These are phyloP conservation scores for Drymodes brunneopygia DNA, from an alignment of 2,113 vertebrate species.

Conservation along the genomic window DNA sequence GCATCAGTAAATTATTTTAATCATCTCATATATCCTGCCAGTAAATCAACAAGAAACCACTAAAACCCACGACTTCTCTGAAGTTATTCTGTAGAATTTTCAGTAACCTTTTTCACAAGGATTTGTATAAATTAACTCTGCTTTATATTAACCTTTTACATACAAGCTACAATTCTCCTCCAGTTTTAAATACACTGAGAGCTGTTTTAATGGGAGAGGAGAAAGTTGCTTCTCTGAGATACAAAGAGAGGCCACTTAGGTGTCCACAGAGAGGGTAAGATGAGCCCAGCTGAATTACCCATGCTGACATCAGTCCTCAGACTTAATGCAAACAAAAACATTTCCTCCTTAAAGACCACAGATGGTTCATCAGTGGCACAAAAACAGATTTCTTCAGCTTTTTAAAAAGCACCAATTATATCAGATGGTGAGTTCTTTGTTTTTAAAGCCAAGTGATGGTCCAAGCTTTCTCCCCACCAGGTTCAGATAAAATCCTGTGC, in stretches of 20 bases:
- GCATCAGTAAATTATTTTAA: background rate
- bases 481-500: background rate
- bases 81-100: background rate
- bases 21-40: background rate
- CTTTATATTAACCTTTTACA: background rate
- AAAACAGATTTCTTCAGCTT: background rate
- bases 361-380: background rate
- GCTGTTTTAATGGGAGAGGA: background rate
- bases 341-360: background rate
- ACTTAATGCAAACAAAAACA: conserved; percentile 7
- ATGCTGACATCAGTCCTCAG: conserved; percentile 30
- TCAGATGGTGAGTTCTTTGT: background rate
- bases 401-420: background rate
- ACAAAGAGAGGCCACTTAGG: background rate
- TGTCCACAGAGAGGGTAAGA: background rate
- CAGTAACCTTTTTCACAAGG: background rate
- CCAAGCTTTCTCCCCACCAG: background rate
- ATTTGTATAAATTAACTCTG: background rate
- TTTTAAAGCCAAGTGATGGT: background rate
- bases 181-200: background rate
- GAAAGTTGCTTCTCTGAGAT: background rate
- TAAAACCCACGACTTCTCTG: background rate
- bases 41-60: background rate
- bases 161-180: background rate
- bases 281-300: background rate